These are phyloP conservation scores for Melipona bicolor DNA, from an alignment of 2,888 invertebrate genomes.

Conservation along the genomic window DNA sequence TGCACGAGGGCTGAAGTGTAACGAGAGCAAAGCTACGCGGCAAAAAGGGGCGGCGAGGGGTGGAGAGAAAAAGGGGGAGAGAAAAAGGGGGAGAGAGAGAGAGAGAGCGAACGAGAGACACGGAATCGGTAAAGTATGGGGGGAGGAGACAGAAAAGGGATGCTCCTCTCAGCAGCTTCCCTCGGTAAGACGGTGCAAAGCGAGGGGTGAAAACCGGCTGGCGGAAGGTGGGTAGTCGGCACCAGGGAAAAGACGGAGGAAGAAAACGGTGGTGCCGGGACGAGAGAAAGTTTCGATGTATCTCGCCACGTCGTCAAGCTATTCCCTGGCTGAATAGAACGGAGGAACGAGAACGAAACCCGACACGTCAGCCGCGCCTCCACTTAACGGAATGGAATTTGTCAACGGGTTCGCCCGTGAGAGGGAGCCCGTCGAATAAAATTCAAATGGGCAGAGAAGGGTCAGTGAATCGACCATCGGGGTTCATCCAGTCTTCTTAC, in stretches of 20 bases:
- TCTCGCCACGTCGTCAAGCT: conserved; percentile 68
- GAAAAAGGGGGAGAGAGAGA: conserved; percentile 12
- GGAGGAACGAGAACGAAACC: conserved; percentile 68
- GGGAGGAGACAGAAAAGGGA: conserved; percentile 67
- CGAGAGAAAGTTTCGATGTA: conserved; percentile 58
- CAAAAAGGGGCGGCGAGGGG: conserved; percentile 53
- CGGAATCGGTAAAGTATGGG: conserved; percentile 60
- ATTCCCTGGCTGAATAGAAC: conserved; percentile 58
- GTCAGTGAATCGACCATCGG: conserved; percentile 47
- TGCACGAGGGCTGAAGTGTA: conserved; percentile 66
- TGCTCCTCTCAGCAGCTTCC: conserved; percentile 68
- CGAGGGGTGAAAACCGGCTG: conserved; percentile 44
- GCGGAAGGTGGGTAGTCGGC: background rate
- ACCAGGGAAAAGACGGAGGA: conserved; percentile 22
- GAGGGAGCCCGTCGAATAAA: conserved; percentile 73
- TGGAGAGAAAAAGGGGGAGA: conserved; percentile 8
- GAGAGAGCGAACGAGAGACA: conserved; percentile 17
- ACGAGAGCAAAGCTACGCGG: conserved; percentile 64
- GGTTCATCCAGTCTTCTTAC: background rate
- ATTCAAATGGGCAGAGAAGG: conserved; percentile 74
- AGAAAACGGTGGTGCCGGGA: conserved; percentile 9
- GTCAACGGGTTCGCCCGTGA: conserved; percentile 69
- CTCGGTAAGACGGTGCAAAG: conserved; percentile 54
- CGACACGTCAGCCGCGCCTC: conserved; percentile 71
- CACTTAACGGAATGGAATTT: conserved; percentile 79